Base-by-base conservation (phyloP, 2,797 vertebrate species). In the Acropternis orthonyx region DNA sequence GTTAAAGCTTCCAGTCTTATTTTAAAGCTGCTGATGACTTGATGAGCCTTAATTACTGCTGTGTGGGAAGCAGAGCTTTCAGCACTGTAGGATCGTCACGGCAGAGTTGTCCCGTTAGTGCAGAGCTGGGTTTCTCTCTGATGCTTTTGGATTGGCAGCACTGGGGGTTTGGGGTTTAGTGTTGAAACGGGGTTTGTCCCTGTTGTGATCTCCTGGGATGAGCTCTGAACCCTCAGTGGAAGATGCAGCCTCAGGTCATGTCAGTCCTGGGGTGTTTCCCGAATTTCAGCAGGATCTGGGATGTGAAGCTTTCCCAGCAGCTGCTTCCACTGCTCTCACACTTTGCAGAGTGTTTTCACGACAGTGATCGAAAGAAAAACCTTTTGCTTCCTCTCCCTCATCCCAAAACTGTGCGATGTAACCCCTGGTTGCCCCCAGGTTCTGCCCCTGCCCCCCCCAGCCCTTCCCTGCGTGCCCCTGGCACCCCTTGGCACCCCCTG, bases 301-400 rank as follows among this genome's bases (percentile, higher is more conserved):
- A 22, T 65, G 76, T 22, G 32, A 32, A 67, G 10, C 17, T 10
- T 52, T 17, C 56, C 56, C 4, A 7, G 23, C 88, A 93, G 76
- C 68, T 7, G 3, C 37, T n/a, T 30, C 43, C 7, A 26, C 62
- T 0, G 0, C 30, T 46, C 43, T 44, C 7, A 1, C 0, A 2
- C 66, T 67, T 66, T 5, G 6, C 32, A 11, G 49, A 36, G 11
- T 2, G n/a, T 7, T 71, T 9, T 63, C 39, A 21, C 43, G 1
- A 0, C 2, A 41, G 15, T 5, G 18, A 39, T 32, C 48, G 27
- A 39, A 68, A 54, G 14, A 58, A 63, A 63, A 48, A 2, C 23
- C 17, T 46, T 67, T 74, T 37, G 3, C 82, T 85, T 67, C 51
- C 21, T 19, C 7, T 13, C 24, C 7, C 18, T 37, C 5, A 7